Base-by-base conservation (phyloP, 2,113 vertebrate genomes). In the Charadrius vociferus region DNA sequence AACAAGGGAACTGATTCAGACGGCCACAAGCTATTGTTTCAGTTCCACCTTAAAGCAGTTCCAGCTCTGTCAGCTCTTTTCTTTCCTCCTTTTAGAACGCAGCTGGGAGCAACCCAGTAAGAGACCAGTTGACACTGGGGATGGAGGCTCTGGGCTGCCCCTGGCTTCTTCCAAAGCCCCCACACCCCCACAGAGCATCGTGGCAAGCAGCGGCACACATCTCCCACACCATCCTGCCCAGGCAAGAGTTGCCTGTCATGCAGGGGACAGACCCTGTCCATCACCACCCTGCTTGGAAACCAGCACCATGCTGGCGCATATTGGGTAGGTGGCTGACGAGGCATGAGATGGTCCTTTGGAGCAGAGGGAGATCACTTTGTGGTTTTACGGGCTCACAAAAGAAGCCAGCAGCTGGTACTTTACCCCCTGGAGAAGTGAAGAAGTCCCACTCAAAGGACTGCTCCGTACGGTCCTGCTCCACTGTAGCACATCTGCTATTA, bases 1-100 rank as follows among this genome's bases (percentile, higher is more conserved):
- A 94, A 96, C 62, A 90, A 94, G 95, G 93, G 91, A 97, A 97
- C 95, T 93, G 96, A 94, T 96, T 96, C 97, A 97, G 94, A 82
- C 36, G 3, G 66, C 89, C 95, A 95, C 96, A 96, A 91, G 93
- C 74, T 74, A 88, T 93, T 96, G 95, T 97, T 97, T 97, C 97
- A 56, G 94, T 96, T 97, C 96, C 95, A 94, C 94, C 94, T 95
- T 96, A 96, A 93, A 96, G 74, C 95, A 86, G 78, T 88, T 86
- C 78, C 89, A 88, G 74, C 81, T 70, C 89, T 2, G 36, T 95
- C 95, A 95, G 95, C 93, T 95, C 78, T 96, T 97, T 87, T 84
- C 94, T 95, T 96, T 92, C 66, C 67, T 93, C 49, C 93, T 96
- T 91, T 91, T 32, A 80, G 81, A 95, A 61, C 1, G 6, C 63